These are phyloP conservation scores for Nematostella vectensis DNA, from an alignment of 92 coral and sea anemone species.

Conservation along the genomic window DNA sequence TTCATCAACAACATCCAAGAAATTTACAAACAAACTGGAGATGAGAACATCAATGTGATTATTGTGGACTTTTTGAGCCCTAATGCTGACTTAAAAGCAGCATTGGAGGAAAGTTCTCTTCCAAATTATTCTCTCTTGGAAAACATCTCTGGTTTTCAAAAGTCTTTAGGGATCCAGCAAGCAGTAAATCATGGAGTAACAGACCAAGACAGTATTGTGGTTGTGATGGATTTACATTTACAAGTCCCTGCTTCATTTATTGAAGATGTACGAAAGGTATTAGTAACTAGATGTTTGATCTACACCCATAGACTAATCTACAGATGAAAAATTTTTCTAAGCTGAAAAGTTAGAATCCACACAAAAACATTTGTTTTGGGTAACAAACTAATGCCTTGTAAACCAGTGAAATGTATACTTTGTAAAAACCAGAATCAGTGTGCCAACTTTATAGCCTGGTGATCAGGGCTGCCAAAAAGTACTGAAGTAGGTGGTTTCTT, in stretches of 20 bases:
- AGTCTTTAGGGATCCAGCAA: slow-evolving; percentile 64
- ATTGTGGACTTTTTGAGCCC: slow-evolving; percentile 74
- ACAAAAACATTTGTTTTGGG: too few species aligned
- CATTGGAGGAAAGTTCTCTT: slow-evolving; percentile 61
- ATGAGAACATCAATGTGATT: slow-evolving; percentile 60
- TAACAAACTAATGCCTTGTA: too few species aligned
- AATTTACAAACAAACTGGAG: slow-evolving; percentile 56
- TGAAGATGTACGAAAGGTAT: slow-evolving; percentile 90
- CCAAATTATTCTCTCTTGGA: slow-evolving; percentile 59
- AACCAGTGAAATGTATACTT: too few species aligned
- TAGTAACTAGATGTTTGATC: too few species aligned
- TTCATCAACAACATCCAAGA: slow-evolving; percentile 67
- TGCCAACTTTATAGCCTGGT: too few species aligned
- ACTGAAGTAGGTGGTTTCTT: too few species aligned
- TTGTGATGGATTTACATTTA: slow-evolving; percentile 79
- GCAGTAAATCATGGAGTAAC: slow-evolving; percentile 42
- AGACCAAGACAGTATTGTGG: slow-evolving; percentile 70
- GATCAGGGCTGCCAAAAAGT: too few species aligned
- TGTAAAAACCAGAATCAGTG: too few species aligned
- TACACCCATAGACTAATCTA: not conserved
- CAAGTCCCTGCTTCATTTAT: slow-evolving; percentile 62
- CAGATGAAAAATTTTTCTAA: too few species aligned
- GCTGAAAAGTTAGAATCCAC: too few species aligned
- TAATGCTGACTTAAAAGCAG: slow-evolving; percentile 54
- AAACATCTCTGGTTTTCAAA: slow-evolving; percentile 48